Evolutionary conservation across 2,888 invertebrate species (phyloP).

Genomic region (Trichogramma dendrolimi): DNA sequence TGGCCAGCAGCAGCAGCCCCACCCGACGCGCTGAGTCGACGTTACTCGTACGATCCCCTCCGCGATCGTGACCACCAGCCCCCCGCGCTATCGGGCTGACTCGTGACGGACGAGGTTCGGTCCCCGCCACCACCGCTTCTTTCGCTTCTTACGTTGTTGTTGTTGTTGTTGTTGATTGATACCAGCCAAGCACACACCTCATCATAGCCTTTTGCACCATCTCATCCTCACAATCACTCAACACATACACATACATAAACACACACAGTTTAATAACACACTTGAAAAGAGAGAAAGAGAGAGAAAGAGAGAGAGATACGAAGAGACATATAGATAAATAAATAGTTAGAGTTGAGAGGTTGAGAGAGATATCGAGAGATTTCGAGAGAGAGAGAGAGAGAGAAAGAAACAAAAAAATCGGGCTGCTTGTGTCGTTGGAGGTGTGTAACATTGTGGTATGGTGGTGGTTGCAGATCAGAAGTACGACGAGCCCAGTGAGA

Average conservation of each 20-base stretch:
- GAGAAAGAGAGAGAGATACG: neutral
- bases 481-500: constrained; percentile 45
- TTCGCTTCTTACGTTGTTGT: neutral
- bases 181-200: too few species aligned
- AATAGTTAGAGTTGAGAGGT: neutral
- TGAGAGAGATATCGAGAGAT: constrained; percentile 11
- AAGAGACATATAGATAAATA: neutral
- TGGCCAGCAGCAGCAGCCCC: constrained; percentile 32
- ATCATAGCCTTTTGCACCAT: too few species aligned
- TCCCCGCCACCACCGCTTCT: neutral
- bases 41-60: constrained; percentile 30
- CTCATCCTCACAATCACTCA: too few species aligned
- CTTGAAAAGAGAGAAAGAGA: neutral
- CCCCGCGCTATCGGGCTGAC: neutral
- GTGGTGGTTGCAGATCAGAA: constrained; percentile 54
- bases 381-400: constrained; percentile 18
- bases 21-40: constrained; percentile 35
- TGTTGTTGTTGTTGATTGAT: too few species aligned
- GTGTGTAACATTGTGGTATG: constrained; percentile 51
- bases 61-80: constrained; percentile 7
- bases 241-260: too few species aligned
- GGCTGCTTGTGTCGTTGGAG: constrained; percentile 46
- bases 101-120: too few species aligned
- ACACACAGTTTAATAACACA: too few species aligned
- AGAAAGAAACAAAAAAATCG: constrained; percentile 4